Base-by-base conservation (phyloP, 2,888 invertebrate genomes). In the Nebria brevicollis region DNA sequence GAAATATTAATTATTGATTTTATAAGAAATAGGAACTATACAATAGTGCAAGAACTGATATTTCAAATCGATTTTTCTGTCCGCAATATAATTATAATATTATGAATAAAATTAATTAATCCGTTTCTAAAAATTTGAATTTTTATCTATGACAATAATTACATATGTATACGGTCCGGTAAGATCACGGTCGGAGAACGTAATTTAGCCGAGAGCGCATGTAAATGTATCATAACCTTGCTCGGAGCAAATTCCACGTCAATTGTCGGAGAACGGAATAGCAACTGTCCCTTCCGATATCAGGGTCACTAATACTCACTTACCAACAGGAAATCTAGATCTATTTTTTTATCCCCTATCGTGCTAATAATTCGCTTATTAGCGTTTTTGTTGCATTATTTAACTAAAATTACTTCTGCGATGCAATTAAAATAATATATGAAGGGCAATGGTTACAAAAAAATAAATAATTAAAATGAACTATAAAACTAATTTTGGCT, bases 141-240 rank as follows among this genome's bases (percentile, higher is more conserved):
- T 25, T 25, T 68, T 20, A 20, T 43, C 41, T 54, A 75, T 75
- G 54, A 26, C 64, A 25, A 15, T 75, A 75, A 75, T 75, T 54
- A 74, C 25, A 20, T 64, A 75, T 75, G 75, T 43, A 75, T 41
- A 43, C 20, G 42, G n/a, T 66, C 20, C 75, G 72, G 81, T 81
- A 81, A 81, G 81, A 81, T 81, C 81, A 81, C 66, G 81, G 81
- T 20, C 81, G 73, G 76, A 85, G 86, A 87, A 87, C 85, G 87
- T 86, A 84, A 84, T 82, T 34, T 83, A 77, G 81, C 83, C 84
- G 82, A 70, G 77, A 83, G 85, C 83, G 77, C 81, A 85, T 85
- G 85, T 86, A 85, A 86, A 85, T 85, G 85, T 85, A 84, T 83
- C 83, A 70, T 84, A 85, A 86, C 87, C 87, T 87, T 86, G 86